Evolutionary conservation across 2,888 invertebrate genomes (phyloP), one percentile per base, ranked within the genome.

Genomic region (Trichogramma evanescens): DNA sequence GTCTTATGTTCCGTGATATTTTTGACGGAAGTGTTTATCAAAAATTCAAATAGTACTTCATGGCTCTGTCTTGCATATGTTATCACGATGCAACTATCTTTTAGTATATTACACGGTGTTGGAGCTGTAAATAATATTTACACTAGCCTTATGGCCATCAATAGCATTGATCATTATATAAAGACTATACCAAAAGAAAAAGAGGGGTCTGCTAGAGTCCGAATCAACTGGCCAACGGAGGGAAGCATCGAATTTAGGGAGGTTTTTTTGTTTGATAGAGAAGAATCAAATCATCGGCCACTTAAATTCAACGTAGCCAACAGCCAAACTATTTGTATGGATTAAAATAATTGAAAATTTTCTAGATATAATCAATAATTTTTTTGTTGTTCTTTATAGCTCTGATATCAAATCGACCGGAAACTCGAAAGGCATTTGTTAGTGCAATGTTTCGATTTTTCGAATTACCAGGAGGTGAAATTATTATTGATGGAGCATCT

Each of bases 171-270:
- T 51, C 63, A 69, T 59, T 71, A 68, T 50, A 63, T 70, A 7
- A 64, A 69, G 67, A 66, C 63, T 49, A 62, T 71, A 56, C 66
- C 67, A 1, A 70, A 69, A 58, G 71, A 71, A 63, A 65, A 59
- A 44, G 65, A 65, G 45, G 66, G 65, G 13, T 52, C 51, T 1
- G 58, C 64, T 6, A 59, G 59, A 40, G 52, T 68, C 7, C 63
- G 65, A 0, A 58, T 56, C 6, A 64, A 63, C 51, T 71, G 71
- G 71, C 70, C 69, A 8, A 53, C 56, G n/a, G 66, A 68, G 43
- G 66, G 67, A 13, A 67, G 66, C 58, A 62, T 71, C 8, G 67
- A 66, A 55, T 71, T 70, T 54, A 62, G 68, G n/a, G 68, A 69
- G 43, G 71, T 71, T 41, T 50, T 64, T 6, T 56, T 71, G 1